Conservation (phyloP, 2,888 invertebrate species). For the Nephrotoma flavescens region DNA sequence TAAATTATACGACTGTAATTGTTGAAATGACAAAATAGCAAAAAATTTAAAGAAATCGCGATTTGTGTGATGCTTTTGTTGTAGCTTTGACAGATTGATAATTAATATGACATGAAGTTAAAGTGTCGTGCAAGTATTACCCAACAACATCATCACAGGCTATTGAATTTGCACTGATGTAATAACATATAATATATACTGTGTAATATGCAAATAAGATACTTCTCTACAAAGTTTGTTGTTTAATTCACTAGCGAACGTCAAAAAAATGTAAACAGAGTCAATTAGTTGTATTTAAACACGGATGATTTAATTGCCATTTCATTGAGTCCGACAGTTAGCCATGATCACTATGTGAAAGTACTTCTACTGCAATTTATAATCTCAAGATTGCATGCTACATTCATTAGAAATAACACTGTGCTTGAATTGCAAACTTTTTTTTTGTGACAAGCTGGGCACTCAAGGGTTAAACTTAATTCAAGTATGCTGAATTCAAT, state of each 20-base stretch:
- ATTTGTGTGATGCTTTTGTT: not conserved
- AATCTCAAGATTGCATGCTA: too few relatives aligned
- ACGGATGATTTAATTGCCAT: too few relatives aligned
- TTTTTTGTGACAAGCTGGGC: too few relatives aligned
- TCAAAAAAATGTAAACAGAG: too few relatives aligned
- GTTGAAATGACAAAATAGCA: not conserved
- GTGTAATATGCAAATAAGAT: not conserved
- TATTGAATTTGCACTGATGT: not conserved
- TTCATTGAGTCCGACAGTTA: too few relatives aligned
- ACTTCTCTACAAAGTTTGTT: not conserved
- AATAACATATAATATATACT: not conserved
- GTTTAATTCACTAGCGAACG: not conserved
- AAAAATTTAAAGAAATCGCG: not conserved
- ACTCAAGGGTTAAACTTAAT: too few relatives aligned
- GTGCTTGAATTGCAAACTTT: too few relatives aligned
- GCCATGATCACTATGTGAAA: too few relatives aligned
- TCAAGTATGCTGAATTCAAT: too few relatives aligned
- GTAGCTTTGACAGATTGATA: not conserved
- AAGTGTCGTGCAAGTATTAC: not conserved
- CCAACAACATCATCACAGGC: not conserved
- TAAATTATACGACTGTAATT: not conserved
- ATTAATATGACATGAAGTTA: not conserved
- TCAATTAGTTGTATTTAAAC: too few relatives aligned
- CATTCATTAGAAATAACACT: too few relatives aligned
- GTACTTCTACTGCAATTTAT: too few relatives aligned